A percentile compares a stretch with the other conserved stretches of the same genome.
Evolutionary conservation across 1,140 invertebrate genomes (phyloP).

Genomic region (Acromyrmex charruanus): DNA sequence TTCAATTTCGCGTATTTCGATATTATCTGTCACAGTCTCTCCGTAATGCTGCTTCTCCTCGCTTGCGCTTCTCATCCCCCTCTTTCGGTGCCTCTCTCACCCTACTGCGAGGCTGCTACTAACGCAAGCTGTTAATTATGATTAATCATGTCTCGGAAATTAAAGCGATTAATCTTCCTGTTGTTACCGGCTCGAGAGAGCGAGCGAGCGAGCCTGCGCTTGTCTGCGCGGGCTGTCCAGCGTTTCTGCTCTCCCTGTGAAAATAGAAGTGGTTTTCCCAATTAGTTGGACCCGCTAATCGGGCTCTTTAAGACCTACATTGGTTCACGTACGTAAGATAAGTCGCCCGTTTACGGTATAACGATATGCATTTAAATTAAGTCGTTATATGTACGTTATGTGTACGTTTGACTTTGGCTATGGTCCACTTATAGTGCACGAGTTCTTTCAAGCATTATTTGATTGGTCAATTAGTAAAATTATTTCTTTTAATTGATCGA

Average conservation of each 20-base stretch:
- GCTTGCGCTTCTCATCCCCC: background rate
- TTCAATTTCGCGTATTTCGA: slow-evolving; percentile 47
- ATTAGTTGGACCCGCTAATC: slow-evolving; percentile 72
- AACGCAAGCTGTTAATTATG: slow-evolving; percentile 84
- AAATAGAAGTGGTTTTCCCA: slow-evolving; percentile 68
- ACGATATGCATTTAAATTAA: slow-evolving; percentile 23
- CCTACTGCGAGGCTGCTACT: slow-evolving; percentile 59
- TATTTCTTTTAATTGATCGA: too few relatives aligned
- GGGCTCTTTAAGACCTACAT: slow-evolving; percentile 61
- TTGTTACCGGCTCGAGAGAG: slow-evolving; percentile 68
- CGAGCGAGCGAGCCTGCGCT: background rate
- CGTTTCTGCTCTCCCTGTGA: slow-evolving; percentile 55
- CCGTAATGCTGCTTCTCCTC: slow-evolving; percentile 31
- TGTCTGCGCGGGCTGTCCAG: slow-evolving; percentile 19
- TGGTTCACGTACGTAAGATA: slow-evolving; percentile 22
- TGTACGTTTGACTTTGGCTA: background rate
- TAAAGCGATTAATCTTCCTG: slow-evolving; percentile 85
- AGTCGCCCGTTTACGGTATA: background rate
- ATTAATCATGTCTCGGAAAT: slow-evolving; percentile 85
- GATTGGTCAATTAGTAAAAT: too few relatives aligned
- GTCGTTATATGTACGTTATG: background rate
- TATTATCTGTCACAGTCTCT: slow-evolving; percentile 56
- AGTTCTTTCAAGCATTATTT: too few relatives aligned
- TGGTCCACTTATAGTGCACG: too few relatives aligned
- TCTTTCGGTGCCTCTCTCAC: background rate